Percentiles rank a stretch among this genome's conserved stretches.
phyloP scores from a whole-genome alignment of 1,140 invertebrate species.

The Phthorimaea operculella region DNA sequence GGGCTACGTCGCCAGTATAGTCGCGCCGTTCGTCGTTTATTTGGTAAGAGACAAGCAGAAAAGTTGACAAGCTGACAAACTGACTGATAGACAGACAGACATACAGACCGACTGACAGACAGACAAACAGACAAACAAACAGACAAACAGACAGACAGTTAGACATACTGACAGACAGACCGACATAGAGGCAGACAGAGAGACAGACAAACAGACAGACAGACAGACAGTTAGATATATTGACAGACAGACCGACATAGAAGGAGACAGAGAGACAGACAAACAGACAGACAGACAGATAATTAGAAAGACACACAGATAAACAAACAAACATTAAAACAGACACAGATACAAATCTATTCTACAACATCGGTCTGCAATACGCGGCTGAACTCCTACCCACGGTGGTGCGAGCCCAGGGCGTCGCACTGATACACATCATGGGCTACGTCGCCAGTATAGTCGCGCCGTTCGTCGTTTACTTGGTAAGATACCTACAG shows the following conservation, averaged over 20 bases:
- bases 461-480: conserved; percentile 84
- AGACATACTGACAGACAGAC: too few relatives aligned
- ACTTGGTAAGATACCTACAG: conserved; percentile 75
- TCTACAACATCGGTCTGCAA: conserved; percentile 89
- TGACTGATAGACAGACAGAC: neutral
- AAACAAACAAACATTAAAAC: neutral
- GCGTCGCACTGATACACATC: conserved; percentile 84
- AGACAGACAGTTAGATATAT: neutral
- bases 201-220: too few relatives aligned
- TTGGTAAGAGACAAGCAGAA: conserved; percentile 67
- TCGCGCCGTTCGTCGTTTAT: conserved; percentile 85
- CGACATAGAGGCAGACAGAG: too few relatives aligned
- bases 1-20: conserved; percentile 83
- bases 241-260: neutral
- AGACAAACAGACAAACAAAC: too few relatives aligned
- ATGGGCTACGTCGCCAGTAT: conserved; percentile 87
- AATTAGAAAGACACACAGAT: neutral
- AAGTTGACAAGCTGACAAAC: neutral
- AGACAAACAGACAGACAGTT: too few relatives aligned
- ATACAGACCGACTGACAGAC: too few relatives aligned
- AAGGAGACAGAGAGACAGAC: too few relatives aligned
- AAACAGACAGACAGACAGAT: neutral
- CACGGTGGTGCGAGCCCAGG: conserved; percentile 85
- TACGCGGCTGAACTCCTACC: conserved; percentile 36
- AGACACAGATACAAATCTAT: conserved; percentile 27